phyloP scores from a whole-genome alignment of 2,797 vertebrate species.

The Glyptemys insculpta region DNA sequence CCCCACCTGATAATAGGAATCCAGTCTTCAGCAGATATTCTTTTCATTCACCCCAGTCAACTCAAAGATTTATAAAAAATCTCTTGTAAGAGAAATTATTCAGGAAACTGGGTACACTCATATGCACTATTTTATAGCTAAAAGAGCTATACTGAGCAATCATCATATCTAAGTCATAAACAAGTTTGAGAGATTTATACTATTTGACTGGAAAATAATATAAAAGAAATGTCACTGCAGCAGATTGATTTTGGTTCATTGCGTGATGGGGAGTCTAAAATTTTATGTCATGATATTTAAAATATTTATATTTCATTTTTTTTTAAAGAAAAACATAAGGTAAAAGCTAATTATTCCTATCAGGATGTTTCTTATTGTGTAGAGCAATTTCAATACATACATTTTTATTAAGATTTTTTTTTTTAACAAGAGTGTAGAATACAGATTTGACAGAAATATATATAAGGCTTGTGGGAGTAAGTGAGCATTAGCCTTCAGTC shows the following conservation, averaged over 20 bases:
- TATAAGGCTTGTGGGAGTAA: not conserved
- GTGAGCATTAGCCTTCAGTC: not conserved
- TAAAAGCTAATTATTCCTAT: not conserved
- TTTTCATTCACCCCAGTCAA: not conserved
- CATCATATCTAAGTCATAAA: not conserved
- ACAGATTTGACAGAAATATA: not conserved
- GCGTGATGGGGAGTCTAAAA: not conserved
- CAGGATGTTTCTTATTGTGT: accelerated
- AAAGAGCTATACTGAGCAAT: not conserved
- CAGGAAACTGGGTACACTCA: not conserved
- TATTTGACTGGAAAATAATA: not conserved
- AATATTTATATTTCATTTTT: not conserved
- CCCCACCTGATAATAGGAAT: not conserved
- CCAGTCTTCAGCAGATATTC: accelerated
- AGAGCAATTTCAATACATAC: not conserved
- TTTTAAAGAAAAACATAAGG: not conserved
- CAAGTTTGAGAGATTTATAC: not conserved
- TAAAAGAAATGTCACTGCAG: not conserved
- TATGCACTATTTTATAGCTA: not conserved
- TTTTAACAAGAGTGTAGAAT: not conserved
- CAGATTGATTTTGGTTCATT: not conserved
- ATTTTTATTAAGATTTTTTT: not conserved
- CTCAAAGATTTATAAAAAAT: not conserved
- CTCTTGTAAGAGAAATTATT: not conserved
- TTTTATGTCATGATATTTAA: not conserved